phyloP scores from a whole-genome alignment of 1,140 invertebrate species.

The Watersipora subatra region DNA sequence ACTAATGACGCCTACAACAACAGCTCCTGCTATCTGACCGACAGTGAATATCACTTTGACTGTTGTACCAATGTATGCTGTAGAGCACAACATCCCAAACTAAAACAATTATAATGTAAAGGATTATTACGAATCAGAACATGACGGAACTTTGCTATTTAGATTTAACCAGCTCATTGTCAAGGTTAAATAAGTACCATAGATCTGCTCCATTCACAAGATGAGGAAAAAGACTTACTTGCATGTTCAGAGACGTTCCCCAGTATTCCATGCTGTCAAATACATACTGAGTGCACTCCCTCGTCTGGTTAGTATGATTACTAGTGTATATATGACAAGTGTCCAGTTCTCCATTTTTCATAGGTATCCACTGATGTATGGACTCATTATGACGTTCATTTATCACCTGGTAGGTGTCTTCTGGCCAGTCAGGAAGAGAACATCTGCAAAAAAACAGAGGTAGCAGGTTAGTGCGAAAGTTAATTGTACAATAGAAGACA shows the following conservation, averaged over 20 bases:
- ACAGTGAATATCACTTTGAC: background rate
- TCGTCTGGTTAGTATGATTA: background rate
- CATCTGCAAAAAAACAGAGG: background rate
- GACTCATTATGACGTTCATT: background rate
- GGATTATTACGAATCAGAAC: no score
- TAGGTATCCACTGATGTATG: background rate
- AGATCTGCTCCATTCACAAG: no score
- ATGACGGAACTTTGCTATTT: no score
- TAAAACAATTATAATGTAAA: no score
- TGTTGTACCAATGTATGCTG: no score
- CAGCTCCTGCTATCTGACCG: background rate
- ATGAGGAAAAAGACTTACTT: no score
- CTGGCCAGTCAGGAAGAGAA: background rate
- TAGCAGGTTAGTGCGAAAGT: no score
- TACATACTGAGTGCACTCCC: background rate
- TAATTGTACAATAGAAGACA: no score
- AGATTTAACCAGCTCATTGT: no score
- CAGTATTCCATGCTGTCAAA: background rate
- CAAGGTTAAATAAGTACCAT: no score
- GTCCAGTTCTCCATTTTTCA: background rate
- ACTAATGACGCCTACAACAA: background rate
- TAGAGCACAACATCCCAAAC: no score
- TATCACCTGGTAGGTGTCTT: background rate
- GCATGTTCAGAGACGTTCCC: background rate
- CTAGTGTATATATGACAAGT: background rate